phyloP scores from a whole-genome alignment of 2,888 invertebrate genomes.

The Stomorhina lunata region DNA sequence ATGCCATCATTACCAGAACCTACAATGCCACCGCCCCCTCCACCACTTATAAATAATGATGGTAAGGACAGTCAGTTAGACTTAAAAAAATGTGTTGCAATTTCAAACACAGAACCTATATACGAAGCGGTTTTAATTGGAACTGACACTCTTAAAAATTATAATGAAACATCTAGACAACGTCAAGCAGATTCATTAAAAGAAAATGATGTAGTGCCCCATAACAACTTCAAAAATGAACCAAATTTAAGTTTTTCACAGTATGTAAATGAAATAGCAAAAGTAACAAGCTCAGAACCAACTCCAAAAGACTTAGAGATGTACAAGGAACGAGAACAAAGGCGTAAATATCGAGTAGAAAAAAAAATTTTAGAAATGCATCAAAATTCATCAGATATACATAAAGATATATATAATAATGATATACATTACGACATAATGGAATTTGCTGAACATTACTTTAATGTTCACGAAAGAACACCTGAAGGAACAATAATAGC shows the following conservation, averaged over 20 bases:
- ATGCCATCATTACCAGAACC: conserved; percentile 88
- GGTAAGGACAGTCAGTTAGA: not conserved
- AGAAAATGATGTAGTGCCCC: not conserved
- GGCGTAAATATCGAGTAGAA: conserved; percentile 91
- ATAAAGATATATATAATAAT: conserved; percentile 80
- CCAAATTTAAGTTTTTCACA: not conserved
- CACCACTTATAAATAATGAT: conserved; percentile 78
- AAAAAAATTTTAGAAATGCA: conserved; percentile 91
- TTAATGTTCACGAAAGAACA: conserved; percentile 92
- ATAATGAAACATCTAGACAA: not conserved
- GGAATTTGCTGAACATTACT: conserved; percentile 96
- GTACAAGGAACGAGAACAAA: conserved; percentile 86
- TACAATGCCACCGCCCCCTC: conserved; percentile 87
- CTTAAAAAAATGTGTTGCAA: conserved; percentile 63
- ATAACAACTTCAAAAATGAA: not conserved
- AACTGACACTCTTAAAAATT: not conserved
- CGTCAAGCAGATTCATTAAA: not conserved
- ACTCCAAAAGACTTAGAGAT: conserved; percentile 61
- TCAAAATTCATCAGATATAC: conserved; percentile 79
- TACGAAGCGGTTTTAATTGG: conserved; percentile 91
- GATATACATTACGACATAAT: conserved; percentile 89
- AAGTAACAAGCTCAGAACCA: not conserved
- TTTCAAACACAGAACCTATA: conserved; percentile 84
- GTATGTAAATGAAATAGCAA: not conserved
- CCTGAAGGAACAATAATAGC: conserved; percentile 94